Base-by-base conservation (phyloP, 2,797 vertebrate species). In the Oreortyx pictus region DNA sequence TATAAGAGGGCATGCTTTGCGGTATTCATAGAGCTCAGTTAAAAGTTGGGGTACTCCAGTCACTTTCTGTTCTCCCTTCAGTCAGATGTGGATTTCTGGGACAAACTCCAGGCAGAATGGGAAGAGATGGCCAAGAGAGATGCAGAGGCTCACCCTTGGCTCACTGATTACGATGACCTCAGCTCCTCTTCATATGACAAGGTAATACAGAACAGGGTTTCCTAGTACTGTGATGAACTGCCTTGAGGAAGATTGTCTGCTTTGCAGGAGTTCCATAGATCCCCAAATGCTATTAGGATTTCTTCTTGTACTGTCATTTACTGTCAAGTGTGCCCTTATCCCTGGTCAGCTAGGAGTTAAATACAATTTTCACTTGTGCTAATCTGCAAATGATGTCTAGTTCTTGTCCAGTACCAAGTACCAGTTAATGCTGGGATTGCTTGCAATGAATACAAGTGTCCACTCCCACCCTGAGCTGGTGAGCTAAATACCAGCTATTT, bases 1-100 rank as follows among this genome's bases (percentile, higher is more conserved):
- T 23, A 49, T n/a, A 39, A 44, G 20, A 60, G n/a, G 31, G 50
- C 59, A 16, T 76, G 61, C 39, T 89, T 15, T 46, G 76, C 24
- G 24, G 24, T 67, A 25, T 46, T 5, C 72, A 0, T 59, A 39
- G 49, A 76, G 9, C 23, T 82, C 25, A 50, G 20, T 73, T 77
- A 72, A 19, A 44, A n/a, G 17, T 11, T 78, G 35, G 43, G 25
- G 50, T 88, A 64, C 29, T 86, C 27, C 61, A 29, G 62, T 91
- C 75, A 33, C 19, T 25, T 70, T 91, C 25, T 66, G 50, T 89
- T 95, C 29, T 91, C 49, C 44, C 82, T 93, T 67, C 95, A 98
- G 99, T 99, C 99, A 88, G 99, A 99, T 97, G 98, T 99, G 61
- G 99, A 99, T 98, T 99, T 99, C 98, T 99, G 99, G 99, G 99